Base-by-base conservation (phyloP, 2,888 invertebrate species). In the Halictus ligatus region DNA sequence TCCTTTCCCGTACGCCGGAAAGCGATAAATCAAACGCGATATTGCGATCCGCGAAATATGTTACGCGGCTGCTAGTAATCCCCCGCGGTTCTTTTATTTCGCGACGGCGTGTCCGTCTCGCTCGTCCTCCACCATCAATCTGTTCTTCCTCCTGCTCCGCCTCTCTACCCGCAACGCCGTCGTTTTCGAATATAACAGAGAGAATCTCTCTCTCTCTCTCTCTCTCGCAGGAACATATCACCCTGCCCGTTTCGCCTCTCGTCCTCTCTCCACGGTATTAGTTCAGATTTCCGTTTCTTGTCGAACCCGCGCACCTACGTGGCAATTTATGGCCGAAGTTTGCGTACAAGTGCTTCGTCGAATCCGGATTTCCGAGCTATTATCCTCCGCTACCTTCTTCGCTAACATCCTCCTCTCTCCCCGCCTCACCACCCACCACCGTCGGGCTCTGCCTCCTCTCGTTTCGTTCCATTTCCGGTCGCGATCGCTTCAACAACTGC, bases 261-360 rank as follows among this genome's bases (percentile, higher is more conserved):
- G 21, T n/a, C 54, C 21, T 60, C 21, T 60, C 60, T 60, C 25
- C 60, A 25, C 60, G 87, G 83, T 86, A 81, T 87, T 83, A 84
- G 86, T 83, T 86, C 64, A 86, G 79, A 87, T 83, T 86, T 83
- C 83, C 80, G 78, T 64, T 81, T 83, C 87, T 87, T 83, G 83
- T 83, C 80, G 78, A 81, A 81, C 35, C 50, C 35, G 35, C 25
- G 64, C 48, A 43, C 54, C 80, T 18, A 29, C 76, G 78, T 48
- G 43, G 40, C 58, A 79, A 87, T 83, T 87, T 83, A 86, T 77
- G 77, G n/a, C 29, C 46, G 18, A 87, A 86, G 83, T 86, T 83
- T 50, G 40, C 67, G 40, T 69, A 15, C 75, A 64, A 83, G 82
- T 75, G 74, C 54, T 40, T 67, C 75, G 71, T 35, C 43, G 54